Evolutionary conservation across 2,113 vertebrate genomes (phyloP), one percentile per base, ranked within the genome.

Genomic region (Merops nubicus): DNA sequence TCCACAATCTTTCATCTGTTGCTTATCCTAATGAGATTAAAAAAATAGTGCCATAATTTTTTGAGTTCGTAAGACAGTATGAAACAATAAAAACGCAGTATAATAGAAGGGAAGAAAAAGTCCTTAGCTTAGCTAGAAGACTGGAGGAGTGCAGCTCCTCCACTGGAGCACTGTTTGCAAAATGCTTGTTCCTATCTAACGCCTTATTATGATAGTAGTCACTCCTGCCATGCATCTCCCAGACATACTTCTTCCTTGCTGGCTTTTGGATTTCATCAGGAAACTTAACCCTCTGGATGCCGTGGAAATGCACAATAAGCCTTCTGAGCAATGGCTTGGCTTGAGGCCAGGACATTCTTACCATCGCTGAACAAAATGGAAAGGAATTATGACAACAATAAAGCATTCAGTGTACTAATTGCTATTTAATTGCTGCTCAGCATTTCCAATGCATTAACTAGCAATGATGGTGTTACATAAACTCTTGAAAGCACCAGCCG

Each of bases 331-430:
- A 63, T 54, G n/a, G 4, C 51, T 67, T 88, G 90, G 67, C 78
- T 83, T 59, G 31, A 2, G 5, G 42, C 85, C 82, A 77, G 91
- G 90, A 42, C 26, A 25, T 88, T 89, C 70, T 72, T 94, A 74
- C 87, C 22, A n/a, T 88, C 25, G 6, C 56, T 31, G 57, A 57
- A 47, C 50, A 80, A 88, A 91, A 93, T 80, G 59, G 75, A 76
- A 90, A 88, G 79, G 75, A 96, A 90, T 91, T 93, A 96, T 77
- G 85, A 68, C 78, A 59, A 67, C 63, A 90, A 74, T 91, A 85
- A 96, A 95, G 6, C 67, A 69, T 83, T 83, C 67, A 50, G 59
- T 72, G 85, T 83, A 85, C 94, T 96, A 91, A 95, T 89, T 91
- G 90, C 54, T 69, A 54, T 83, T 87, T 95, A 95, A 94, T 88